Percentiles rank a stretch among this genome's conserved stretches.
These are phyloP conservation scores for Drosophila flavopinicola DNA, from an alignment of 2,888 invertebrate species.

Conservation along the genomic window DNA sequence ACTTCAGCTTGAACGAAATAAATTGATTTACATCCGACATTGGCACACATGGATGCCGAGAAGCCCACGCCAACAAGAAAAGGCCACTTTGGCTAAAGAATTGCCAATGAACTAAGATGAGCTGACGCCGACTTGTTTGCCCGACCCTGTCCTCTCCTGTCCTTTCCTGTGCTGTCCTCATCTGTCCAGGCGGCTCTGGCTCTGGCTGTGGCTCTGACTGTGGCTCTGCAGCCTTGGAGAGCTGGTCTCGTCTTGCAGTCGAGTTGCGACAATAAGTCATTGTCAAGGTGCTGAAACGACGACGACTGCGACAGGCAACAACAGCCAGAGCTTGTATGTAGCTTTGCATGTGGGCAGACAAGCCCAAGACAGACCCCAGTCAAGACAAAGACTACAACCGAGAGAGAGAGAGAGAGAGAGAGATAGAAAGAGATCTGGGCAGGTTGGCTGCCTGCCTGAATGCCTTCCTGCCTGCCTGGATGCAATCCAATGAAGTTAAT, in stretches of 20 bases:
- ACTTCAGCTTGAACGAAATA: constrained; percentile 56
- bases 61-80: constrained; percentile 44
- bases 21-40: constrained; percentile 71
- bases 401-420: background rate
- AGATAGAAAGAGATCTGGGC: constrained; percentile 20
- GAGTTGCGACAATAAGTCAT: constrained; percentile 70
- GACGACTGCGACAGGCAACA: constrained; percentile 51
- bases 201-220: no score
- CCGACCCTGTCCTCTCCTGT: background rate
- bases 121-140: constrained; percentile 41
- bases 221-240: constrained; percentile 10
- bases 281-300: constrained; percentile 73
- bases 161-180: background rate
- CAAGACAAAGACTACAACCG: constrained; percentile 8
- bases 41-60: constrained; percentile 25
- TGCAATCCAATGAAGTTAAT: constrained; percentile 74
- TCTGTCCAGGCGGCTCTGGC: constrained; percentile 1
- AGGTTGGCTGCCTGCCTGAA: constrained; percentile 33
- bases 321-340: constrained; percentile 33
- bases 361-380: constrained; percentile 18
- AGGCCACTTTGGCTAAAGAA: constrained; percentile 68
- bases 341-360: constrained; percentile 64
- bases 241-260: constrained; percentile 18
- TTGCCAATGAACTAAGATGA: constrained; percentile 69
- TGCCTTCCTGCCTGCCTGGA: constrained; percentile 19